A percentile compares a stretch with the other conserved stretches of the same genome.
Evolutionary conservation across 2,113 vertebrate species (phyloP).

Genomic region (Ictalurus punctatus): DNA sequence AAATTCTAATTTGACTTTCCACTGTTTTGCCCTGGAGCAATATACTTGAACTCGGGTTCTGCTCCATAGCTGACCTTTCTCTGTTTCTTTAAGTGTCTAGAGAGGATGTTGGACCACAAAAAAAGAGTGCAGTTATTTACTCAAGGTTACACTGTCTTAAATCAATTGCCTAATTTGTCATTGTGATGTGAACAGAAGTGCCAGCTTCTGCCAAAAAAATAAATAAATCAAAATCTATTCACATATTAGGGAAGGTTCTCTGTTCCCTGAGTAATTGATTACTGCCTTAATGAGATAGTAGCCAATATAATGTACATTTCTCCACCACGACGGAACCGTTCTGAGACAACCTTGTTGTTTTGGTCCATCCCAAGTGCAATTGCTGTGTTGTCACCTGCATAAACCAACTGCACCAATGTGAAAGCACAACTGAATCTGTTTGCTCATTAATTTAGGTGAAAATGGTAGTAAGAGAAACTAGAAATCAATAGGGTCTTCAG

Average conservation of each 20-base stretch:
- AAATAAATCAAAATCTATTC: conserved; percentile 13
- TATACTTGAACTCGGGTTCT: conserved; percentile 20
- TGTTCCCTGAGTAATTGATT: conserved; percentile 9
- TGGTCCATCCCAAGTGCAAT: neutral
- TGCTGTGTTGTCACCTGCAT: neutral
- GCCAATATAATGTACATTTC: neutral
- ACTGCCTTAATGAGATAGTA: conserved; percentile 5
- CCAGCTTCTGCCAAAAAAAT: neutral
- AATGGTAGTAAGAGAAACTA: neutral
- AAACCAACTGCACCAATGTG: neutral
- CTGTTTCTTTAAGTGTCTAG: conserved; percentile 7
- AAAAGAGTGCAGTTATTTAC: neutral
- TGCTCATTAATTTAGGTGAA: neutral
- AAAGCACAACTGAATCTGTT: neutral
- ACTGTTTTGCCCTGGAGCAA: conserved; percentile 8
- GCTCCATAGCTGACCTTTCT: conserved; percentile 3
- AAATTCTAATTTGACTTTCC: conserved; percentile 11
- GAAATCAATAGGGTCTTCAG: neutral
- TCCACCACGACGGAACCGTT: neutral
- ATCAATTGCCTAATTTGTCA: conserved; percentile 7
- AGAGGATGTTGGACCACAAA: conserved; percentile 12
- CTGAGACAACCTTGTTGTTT: neutral
- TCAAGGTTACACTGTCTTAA: neutral
- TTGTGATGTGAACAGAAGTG: conserved; percentile 11
- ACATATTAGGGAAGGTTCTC: neutral